A percentile compares a stretch with the other conserved stretches of the same genome.
phyloP scores from a whole-genome alignment of 2,797 vertebrate species.

The Sylvia borin region DNA sequence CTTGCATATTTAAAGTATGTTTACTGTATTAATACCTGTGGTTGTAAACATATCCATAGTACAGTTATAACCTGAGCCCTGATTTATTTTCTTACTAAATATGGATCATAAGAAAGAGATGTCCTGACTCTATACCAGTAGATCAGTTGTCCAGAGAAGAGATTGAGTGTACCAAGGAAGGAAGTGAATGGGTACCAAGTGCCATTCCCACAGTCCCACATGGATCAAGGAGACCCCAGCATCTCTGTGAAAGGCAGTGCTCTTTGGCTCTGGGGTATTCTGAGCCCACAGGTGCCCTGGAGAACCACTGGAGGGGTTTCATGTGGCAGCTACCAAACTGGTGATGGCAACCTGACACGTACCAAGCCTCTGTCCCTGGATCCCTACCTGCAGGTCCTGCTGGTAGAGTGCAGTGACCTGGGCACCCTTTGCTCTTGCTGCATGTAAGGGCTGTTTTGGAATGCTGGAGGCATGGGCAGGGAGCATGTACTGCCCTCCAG shows the following conservation, averaged over 20 bases:
- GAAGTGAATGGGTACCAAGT: not conserved
- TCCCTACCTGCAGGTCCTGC: not conserved
- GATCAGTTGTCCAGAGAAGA: not conserved
- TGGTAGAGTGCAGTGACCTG: not conserved
- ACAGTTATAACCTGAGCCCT: not conserved
- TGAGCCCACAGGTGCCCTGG: not conserved
- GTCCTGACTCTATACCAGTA: not conserved
- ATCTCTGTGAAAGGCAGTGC: not conserved
- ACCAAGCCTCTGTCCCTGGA: not conserved
- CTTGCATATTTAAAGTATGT: not conserved
- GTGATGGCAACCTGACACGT: accelerated
- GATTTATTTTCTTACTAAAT: not conserved
- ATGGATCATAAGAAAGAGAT: not conserved
- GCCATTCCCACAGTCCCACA: not conserved
- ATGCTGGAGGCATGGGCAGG: not conserved
- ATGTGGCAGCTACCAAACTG: not conserved
- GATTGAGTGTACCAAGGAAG: not conserved
- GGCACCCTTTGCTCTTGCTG: not conserved
- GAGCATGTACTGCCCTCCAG: accelerated
- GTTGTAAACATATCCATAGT: not conserved
- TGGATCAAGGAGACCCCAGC: not conserved
- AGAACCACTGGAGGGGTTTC: not conserved
- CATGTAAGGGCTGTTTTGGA: not conserved
- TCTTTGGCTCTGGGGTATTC: not conserved
- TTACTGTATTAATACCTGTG: not conserved